Conservation (phyloP, 1,140 invertebrate genomes). For the Latrodectus geometricus region DNA sequence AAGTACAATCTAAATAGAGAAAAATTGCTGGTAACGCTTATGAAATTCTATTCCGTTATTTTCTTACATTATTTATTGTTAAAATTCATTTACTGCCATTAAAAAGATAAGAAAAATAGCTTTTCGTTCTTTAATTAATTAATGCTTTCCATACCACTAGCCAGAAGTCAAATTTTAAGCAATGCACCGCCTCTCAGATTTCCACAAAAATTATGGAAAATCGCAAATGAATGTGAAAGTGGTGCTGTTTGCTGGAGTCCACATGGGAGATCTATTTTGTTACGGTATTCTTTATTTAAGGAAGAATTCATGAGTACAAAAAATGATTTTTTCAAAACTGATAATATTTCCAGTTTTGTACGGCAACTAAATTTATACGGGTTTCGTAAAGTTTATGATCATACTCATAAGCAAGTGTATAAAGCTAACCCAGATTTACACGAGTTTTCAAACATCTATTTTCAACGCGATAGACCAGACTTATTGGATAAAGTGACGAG, state of each 20-base stretch:
- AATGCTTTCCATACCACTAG: slow-evolving; percentile 6
- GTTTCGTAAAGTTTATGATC: slow-evolving; percentile 66
- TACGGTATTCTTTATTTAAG: slow-evolving; percentile 65
- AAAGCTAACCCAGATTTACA: slow-evolving; percentile 61
- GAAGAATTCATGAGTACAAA: slow-evolving; percentile 65
- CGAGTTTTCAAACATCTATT: slow-evolving; percentile 64
- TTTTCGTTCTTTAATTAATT: too few species aligned
- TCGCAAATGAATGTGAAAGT: slow-evolving; percentile 66
- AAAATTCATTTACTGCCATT: too few species aligned
- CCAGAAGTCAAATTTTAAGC: slow-evolving; percentile 1
- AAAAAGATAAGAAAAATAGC: too few species aligned
- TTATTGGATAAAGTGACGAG: slow-evolving; percentile 63
- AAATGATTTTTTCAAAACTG: slow-evolving; percentile 66
- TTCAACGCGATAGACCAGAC: slow-evolving; percentile 63
- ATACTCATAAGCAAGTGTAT: slow-evolving; percentile 44
- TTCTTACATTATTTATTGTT: too few species aligned
- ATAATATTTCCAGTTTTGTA: slow-evolving; percentile 67
- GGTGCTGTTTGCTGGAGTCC: slow-evolving; percentile 66
- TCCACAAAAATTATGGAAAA: slow-evolving; percentile 67
- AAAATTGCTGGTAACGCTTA: too few species aligned
- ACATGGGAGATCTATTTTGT: slow-evolving; percentile 65
- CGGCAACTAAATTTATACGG: slow-evolving; percentile 68
- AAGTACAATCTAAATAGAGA: too few species aligned
- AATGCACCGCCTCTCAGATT: slow-evolving; percentile 60
- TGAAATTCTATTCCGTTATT: too few species aligned